phyloP scores from a whole-genome alignment of 1,140 invertebrate genomes.

The Diorhabda elongata region DNA sequence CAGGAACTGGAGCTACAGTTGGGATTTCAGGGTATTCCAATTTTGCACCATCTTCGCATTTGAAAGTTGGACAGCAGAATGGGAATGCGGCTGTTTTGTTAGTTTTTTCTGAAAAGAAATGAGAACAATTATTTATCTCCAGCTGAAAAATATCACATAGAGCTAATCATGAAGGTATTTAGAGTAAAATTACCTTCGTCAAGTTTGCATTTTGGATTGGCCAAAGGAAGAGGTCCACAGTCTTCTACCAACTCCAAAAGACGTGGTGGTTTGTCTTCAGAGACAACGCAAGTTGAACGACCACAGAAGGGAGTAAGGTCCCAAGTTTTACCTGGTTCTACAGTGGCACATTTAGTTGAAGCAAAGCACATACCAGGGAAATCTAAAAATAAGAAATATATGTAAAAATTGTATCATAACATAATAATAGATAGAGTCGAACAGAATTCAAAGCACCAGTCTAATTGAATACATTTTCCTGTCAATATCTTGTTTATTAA shows the following conservation, averaged over 20 bases:
- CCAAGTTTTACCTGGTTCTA: conserved; percentile 78
- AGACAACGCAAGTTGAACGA: conserved; percentile 75
- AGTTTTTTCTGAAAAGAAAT: conserved; percentile 63
- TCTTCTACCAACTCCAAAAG: conserved; percentile 81
- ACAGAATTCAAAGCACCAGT: no score
- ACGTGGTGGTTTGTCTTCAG: conserved; percentile 65
- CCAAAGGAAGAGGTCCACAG: conserved; percentile 77
- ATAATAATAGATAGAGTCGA: no score
- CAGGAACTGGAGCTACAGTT: conserved; percentile 54
- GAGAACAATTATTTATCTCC: not conserved
- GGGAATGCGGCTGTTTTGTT: conserved; percentile 85
- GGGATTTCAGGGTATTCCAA: conserved; percentile 81
- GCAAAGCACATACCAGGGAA: conserved; percentile 87
- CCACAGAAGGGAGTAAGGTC: conserved; percentile 83
- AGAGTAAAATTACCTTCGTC: conserved; percentile 52
- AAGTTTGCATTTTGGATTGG: conserved; percentile 83
- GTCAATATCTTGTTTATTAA: no score
- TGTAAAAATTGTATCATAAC: no score
- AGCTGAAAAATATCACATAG: not conserved
- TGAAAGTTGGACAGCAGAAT: conserved; percentile 77
- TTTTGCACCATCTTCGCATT: conserved; percentile 76
- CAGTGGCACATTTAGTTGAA: conserved; percentile 80
- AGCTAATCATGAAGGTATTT: not conserved
- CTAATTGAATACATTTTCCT: no score
- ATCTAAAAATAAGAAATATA: conserved; percentile 56